Evolutionary conservation across 2,888 invertebrate species (phyloP), one percentile per base, ranked within the genome.

Genomic region (Anthophora plumipes): DNA sequence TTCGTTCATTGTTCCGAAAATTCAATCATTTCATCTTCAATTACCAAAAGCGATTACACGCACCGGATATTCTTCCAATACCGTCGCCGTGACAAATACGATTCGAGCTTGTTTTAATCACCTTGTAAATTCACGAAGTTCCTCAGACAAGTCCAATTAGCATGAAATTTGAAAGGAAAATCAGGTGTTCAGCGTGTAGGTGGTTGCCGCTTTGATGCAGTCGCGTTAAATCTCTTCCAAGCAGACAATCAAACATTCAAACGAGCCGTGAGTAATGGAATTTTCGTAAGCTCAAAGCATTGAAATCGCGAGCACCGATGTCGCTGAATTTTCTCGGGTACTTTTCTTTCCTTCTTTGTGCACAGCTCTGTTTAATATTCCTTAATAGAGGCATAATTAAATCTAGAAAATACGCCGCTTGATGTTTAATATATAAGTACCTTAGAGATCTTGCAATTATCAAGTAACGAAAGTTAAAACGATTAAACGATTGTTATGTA

Each of bases 141-240:
- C 31, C 68, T 63, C 39, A 61, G 71, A 55, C 54, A 46, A 55
- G 46, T 14, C 31, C 61, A 66, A 82, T 85, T 80, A 85, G 70
- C 63, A 82, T 80, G 70, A 82, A 74, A 79, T 72, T 72, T 82
- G 59, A 52, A 82, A 79, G 72, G 79, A 75, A 80, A 39, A 82
- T 73, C 75, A 17, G 59, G 43, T n/a, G n/a, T 20, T 64, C 48
- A 20, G 14, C 20, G 72, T 50, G 77, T 43, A 74, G 55, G 20
- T 22, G 66, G 60, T 25, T 39, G 25, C n/a, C 31, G 55, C 67
- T 83, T 83, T 81, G 73, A 74, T 11, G 64, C 54, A 55, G 52
- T 37, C 31, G 31, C 48, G 52, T 52, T 54, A 48, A 69, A 52
- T 71, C 46, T 63, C 46, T 61, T 81, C 74, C 63, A 31, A 54